Base-by-base conservation (phyloP, 2,113 vertebrate species). In the Beaufortia kweichowensis region DNA sequence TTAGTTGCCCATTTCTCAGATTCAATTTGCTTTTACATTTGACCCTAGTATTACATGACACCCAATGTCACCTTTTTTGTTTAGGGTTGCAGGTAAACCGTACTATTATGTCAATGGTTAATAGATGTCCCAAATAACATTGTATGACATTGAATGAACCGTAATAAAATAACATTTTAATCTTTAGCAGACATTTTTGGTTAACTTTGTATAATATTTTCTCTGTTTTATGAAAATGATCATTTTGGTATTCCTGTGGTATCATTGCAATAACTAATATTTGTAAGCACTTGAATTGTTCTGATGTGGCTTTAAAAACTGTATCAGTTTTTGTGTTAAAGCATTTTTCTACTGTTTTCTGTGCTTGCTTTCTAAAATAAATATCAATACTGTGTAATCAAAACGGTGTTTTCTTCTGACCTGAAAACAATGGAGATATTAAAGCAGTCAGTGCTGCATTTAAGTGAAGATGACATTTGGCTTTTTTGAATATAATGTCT, bases 281-380 rank as follows among this genome's bases (percentile, higher is more conserved):
- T 91, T 91, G 87, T 90, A 91, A 91, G 78, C 60, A 79, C 85
- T 86, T 88, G 79, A 83, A 82, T 87, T 87, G 84, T 85, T 85
- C 88, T 88, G 78, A 75, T 85, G 90, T 92, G 89, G 88, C 88
- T 91, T 91, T 87, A 86, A 67, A 82, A 88, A 74, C 71, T 87
- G 85, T 87, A 89, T 86, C 68, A 84, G 87, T 89, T 77, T 88
- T 90, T 87, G 86, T 91, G 88, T 89, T 88, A 81, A 85, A 78
- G 75, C 75, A 75, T 84, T 80, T 90, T 91, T 91, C 85, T 91
- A 89, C 88, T 84, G 88, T 87, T 92, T 61, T 88, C 84, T 88
- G 86, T 89, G 90, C 85, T 89, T 90, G 57, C 86, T 86, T 90
- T 91, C 84, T 87, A 85, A 90, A 92, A 91, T 92, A 92, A 93